These are phyloP conservation scores for Larimichthys polyactis DNA, from an alignment of 2,113 vertebrate genomes.

Conservation along the genomic window DNA sequence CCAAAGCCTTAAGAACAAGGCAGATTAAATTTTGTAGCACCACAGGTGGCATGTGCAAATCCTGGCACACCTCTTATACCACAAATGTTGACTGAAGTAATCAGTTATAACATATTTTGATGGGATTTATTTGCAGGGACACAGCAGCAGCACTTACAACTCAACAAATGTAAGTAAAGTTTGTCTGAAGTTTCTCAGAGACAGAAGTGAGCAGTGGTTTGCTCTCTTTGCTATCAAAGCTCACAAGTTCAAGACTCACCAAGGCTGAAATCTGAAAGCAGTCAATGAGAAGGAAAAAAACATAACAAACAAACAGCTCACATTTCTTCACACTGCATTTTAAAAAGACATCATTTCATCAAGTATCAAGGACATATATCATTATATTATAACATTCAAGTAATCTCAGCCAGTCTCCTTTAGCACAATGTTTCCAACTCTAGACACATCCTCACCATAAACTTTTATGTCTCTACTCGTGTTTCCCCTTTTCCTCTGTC, in stretches of 20 bases:
- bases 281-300: background rate
- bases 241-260: background rate
- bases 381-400: background rate
- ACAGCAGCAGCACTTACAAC: background rate
- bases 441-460: background rate
- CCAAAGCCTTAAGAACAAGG: background rate
- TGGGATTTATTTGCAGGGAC: too few species aligned
- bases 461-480: background rate
- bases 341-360: background rate
- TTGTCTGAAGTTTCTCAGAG: too few species aligned
- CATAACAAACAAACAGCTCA: background rate
- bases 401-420: background rate
- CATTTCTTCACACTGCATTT: background rate
- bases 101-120: too few species aligned
- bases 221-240: background rate
- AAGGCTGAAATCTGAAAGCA: constrained; percentile 1
- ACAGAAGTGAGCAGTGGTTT: background rate
- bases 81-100: background rate
- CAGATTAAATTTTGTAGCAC: background rate
- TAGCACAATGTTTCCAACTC: background rate
- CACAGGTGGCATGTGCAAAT: background rate
- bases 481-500: background rate
- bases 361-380: constrained; percentile 5
- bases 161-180: background rate
- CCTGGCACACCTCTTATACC: background rate